phyloP scores from a whole-genome alignment of 2,797 vertebrate species.

The Carduelis carduelis region DNA sequence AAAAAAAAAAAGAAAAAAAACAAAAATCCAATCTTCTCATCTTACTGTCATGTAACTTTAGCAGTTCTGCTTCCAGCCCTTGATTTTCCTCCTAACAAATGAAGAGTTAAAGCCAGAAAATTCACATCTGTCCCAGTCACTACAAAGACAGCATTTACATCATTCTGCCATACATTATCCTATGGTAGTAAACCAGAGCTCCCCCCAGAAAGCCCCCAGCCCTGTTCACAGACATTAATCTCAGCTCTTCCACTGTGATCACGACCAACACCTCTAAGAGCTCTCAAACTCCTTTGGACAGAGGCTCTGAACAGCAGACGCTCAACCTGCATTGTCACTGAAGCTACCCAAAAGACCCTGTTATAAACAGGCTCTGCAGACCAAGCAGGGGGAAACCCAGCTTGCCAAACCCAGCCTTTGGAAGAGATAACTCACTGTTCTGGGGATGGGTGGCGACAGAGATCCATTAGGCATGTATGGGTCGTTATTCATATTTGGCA shows the following conservation, averaged over 20 bases:
- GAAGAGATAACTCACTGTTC: slow-evolving; percentile 89
- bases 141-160: slow-evolving; percentile 9
- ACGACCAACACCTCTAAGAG: neutral
- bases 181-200: neutral
- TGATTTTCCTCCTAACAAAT: neutral
- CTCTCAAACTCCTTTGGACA: neutral
- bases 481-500: slow-evolving; percentile 97
- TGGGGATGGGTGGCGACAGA: slow-evolving; percentile 94
- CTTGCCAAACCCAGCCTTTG: neutral
- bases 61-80: neutral
- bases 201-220: neutral
- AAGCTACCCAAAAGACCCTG: neutral
- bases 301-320: neutral
- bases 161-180: neutral
- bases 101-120: slow-evolving; percentile 29
- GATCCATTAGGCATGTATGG: slow-evolving; percentile 98
- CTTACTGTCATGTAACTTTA: neutral
- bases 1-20: neutral
- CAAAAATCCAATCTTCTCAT: neutral
- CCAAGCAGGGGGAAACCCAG: neutral
- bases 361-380: neutral
- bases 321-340: neutral
- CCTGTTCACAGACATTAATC: neutral
- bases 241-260: neutral
- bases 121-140: neutral